Evolutionary conservation across 2,888 invertebrate genomes (phyloP).

Genomic region (Caenorhabditis plicata): DNA sequence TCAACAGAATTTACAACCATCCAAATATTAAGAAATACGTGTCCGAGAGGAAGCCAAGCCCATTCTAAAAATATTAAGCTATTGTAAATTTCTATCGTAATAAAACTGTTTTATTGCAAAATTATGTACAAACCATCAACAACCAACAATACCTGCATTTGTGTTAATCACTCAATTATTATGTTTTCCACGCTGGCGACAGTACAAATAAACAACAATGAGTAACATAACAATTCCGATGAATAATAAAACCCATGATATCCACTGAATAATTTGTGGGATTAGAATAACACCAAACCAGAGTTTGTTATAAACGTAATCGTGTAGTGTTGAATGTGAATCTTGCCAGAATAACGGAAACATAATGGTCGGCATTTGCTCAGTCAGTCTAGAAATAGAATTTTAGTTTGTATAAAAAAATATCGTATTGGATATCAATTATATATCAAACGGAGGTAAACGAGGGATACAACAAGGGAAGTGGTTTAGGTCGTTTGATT

Average conservation of each 20-base stretch:
- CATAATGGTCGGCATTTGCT: constrained; percentile 31
- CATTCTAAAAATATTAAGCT: constrained; percentile 8
- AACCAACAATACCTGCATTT: constrained; percentile 11
- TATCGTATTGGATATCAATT: too few relatives aligned
- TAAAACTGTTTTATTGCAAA: background rate
- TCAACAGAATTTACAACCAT: constrained; percentile 54
- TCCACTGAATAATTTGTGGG: constrained; percentile 22
- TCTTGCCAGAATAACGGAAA: constrained; percentile 35
- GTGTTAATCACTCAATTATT: background rate
- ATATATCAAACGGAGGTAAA: too few relatives aligned
- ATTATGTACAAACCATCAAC: constrained; percentile 1
- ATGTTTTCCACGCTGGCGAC: background rate
- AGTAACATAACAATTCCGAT: constrained; percentile 8
- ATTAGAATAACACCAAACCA: constrained; percentile 41
- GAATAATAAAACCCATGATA: constrained; percentile 15
- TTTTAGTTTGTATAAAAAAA: background rate
- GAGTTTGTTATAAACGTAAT: constrained; percentile 30
- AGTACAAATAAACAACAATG: too few relatives aligned
- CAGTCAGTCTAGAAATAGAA: constrained; percentile 18
- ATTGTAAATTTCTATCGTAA: background rate
- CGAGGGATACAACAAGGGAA: too few relatives aligned
- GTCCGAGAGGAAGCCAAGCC: constrained; percentile 28
- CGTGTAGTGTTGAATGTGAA: constrained; percentile 29
- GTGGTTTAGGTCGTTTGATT: too few relatives aligned
- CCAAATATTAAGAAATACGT: constrained; percentile 52